phyloP scores from a whole-genome alignment of 1,140 invertebrate species.

The Platorchestia sp. region DNA sequence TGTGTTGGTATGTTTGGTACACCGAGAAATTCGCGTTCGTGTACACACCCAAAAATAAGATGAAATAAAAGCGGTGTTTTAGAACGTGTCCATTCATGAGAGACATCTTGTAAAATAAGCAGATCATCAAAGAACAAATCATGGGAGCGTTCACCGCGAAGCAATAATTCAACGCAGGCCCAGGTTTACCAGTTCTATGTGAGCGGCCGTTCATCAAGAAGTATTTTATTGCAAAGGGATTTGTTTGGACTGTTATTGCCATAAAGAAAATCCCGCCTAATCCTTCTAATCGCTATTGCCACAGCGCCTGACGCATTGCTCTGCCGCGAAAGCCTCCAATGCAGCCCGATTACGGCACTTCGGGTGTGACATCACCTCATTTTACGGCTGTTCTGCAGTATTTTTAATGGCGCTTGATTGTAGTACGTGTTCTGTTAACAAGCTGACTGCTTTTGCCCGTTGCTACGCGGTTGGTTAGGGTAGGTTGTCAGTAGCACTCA shows the following conservation, averaged over 20 bases:
- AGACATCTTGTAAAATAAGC: too few species aligned
- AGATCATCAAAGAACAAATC: background rate
- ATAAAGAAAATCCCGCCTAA: conserved; percentile 22
- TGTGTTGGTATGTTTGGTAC: too few species aligned
- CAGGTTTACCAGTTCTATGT: conserved; percentile 12
- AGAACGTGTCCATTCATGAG: too few species aligned
- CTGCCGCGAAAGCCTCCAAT: background rate
- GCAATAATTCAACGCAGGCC: background rate
- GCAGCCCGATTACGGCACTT: background rate
- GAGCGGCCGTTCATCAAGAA: conserved; percentile 24
- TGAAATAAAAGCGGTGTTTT: too few species aligned
- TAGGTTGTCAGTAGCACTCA: too few species aligned
- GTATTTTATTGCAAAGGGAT: conserved; percentile 35
- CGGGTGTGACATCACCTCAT: background rate
- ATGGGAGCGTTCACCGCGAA: background rate
- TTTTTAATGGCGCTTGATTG: background rate
- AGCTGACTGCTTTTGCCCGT: too few species aligned
- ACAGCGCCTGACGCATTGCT: conserved; percentile 4
- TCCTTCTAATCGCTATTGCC: conserved; percentile 36
- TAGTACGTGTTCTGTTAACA: too few species aligned
- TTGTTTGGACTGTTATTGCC: conserved; percentile 45
- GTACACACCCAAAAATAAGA: too few species aligned
- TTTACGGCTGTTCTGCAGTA: background rate
- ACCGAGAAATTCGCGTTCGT: too few species aligned
- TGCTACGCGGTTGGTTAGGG: too few species aligned